These are phyloP conservation scores for Trichonephila inaurata DNA, from an alignment of 1,140 invertebrate species.

Conservation along the genomic window DNA sequence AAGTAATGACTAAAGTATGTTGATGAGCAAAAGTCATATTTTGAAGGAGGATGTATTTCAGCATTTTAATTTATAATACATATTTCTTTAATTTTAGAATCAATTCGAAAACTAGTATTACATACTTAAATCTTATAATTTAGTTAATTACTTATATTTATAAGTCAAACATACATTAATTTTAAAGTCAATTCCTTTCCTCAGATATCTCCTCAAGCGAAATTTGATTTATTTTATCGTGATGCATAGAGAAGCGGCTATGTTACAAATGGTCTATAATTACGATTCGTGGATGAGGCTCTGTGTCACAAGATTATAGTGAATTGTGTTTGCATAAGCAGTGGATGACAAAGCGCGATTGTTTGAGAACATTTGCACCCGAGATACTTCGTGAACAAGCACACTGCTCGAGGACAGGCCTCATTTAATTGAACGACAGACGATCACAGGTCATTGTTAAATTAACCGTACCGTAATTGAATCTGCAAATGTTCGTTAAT, in stretches of 20 bases:
- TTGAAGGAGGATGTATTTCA: too few species aligned
- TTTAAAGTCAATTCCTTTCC: too few species aligned
- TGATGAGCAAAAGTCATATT: too few species aligned
- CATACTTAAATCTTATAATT: too few species aligned
- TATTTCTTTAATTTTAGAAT: too few species aligned
- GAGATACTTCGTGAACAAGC: neutral
- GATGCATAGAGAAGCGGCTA: neutral
- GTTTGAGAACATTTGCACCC: neutral
- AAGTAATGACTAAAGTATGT: too few species aligned
- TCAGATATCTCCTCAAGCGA: neutral
- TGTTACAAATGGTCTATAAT: neutral
- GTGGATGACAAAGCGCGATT: neutral
- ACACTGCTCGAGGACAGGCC: neutral
- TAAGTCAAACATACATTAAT: too few species aligned
- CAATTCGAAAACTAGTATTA: too few species aligned
- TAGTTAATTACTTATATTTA: too few species aligned
- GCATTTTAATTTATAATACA: too few species aligned
- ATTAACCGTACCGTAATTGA: neutral
- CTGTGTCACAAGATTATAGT: neutral
- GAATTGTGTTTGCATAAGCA: neutral
- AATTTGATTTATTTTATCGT: neutral
- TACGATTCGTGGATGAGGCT: neutral
- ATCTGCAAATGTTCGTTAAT: neutral
- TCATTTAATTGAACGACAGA: neutral
- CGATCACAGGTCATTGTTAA: neutral